Conservation (phyloP, 30 jellyfish, hydroid and myxozoan genomes). For the Aurelia sp. region DNA sequence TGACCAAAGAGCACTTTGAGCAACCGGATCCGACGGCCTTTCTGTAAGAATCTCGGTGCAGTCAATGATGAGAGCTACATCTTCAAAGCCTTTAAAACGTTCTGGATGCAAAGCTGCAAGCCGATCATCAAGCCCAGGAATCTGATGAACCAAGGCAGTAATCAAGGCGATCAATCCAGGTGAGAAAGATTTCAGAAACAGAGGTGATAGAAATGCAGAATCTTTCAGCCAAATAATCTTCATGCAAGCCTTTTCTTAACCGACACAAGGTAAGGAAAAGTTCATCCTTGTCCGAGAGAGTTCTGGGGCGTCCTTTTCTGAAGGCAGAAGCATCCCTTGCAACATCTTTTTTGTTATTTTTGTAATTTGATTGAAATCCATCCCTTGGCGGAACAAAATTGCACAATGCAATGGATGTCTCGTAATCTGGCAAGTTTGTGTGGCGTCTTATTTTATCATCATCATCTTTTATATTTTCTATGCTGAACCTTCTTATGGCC, state of each 20-base stretch:
- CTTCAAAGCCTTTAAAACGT: slow-evolving; percentile 24
- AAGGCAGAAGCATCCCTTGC: background rate
- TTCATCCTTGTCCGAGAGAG: background rate
- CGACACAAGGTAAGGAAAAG: slow-evolving; percentile 8
- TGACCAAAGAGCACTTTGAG: background rate
- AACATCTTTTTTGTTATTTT: background rate
- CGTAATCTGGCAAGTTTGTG: too few relatives aligned
- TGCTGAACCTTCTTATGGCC: too few relatives aligned
- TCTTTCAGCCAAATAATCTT: background rate
- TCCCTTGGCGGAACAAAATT: background rate
- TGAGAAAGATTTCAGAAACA: slow-evolving; percentile 25
- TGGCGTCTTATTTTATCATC: too few relatives aligned
- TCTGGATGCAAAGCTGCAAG: slow-evolving; percentile 3
- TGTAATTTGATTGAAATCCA: background rate
- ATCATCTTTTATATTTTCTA: too few relatives aligned
- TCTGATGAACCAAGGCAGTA: slow-evolving; percentile 13
- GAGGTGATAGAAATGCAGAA: background rate
- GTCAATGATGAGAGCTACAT: background rate
- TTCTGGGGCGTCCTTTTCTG: slow-evolving; percentile 17
- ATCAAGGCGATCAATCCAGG: slow-evolving; percentile 33
- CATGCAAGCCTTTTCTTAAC: background rate
- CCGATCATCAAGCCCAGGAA: slow-evolving; percentile 4
- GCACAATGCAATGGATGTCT: too few relatives aligned
- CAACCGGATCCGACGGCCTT: background rate
- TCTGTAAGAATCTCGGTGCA: background rate